Conservation (phyloP, 1,140 invertebrate genomes). For the Octopus sinensis region DNA sequence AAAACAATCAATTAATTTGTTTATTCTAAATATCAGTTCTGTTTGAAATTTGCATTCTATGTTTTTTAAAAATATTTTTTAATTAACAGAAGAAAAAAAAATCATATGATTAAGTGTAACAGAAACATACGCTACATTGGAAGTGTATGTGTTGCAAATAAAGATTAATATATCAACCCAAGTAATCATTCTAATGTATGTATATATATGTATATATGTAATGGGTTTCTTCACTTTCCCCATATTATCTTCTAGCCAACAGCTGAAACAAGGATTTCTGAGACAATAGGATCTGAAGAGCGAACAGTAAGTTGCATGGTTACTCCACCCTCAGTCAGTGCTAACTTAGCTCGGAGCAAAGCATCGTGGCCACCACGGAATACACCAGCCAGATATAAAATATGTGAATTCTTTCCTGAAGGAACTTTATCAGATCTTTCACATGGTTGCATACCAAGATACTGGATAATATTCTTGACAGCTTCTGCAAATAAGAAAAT, state of each 20-base stretch:
- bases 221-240: neutral
- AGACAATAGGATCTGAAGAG: slow-evolving; percentile 63
- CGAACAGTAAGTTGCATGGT: slow-evolving; percentile 72
- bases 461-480: slow-evolving; percentile 80
- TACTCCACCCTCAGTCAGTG: slow-evolving; percentile 66
- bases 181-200: neutral
- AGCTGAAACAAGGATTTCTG: slow-evolving; percentile 72
- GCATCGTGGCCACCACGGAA: slow-evolving; percentile 87
- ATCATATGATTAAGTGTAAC: too few relatives aligned
- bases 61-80: too few relatives aligned
- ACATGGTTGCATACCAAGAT: slow-evolving; percentile 83
- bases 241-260: slow-evolving; percentile 42
- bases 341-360: slow-evolving; percentile 65
- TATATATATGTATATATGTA: neutral
- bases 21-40: too few relatives aligned
- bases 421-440: slow-evolving; percentile 82
- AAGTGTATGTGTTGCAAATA: too few relatives aligned
- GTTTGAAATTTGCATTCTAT: too few relatives aligned
- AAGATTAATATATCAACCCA: too few relatives aligned
- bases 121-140: too few relatives aligned
- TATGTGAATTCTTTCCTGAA: slow-evolving; percentile 78
- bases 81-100: too few relatives aligned
- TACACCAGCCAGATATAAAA: slow-evolving; percentile 75
- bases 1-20: too few relatives aligned
- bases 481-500: slow-evolving; percentile 64